phyloP scores from a whole-genome alignment of 2,113 vertebrate species.

The Andinoacara biseriatus region DNA sequence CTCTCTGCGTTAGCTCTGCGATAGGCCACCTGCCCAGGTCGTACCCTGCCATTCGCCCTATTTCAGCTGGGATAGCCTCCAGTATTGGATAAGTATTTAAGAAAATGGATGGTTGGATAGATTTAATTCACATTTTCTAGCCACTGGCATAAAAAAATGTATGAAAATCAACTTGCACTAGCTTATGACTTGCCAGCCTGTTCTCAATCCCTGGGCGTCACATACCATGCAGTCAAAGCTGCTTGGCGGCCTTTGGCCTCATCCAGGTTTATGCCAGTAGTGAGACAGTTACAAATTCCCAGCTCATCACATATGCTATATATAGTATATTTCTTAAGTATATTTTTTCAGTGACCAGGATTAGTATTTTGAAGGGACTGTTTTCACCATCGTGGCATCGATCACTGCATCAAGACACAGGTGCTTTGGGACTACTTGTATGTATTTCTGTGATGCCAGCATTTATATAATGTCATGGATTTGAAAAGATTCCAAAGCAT shows the following conservation, averaged over 20 bases:
- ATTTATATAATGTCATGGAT: not conserved
- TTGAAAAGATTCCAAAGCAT: not conserved
- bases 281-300: not conserved
- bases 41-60: not conserved
- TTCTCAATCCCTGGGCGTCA: not conserved
- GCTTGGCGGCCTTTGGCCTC: not conserved
- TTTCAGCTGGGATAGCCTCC: not conserved
- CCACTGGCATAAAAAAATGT: not conserved
- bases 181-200: not conserved
- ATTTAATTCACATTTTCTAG: constrained; percentile 14
- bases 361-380: not conserved
- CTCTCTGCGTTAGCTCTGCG: not conserved
- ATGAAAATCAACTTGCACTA: not conserved
- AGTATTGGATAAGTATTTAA: not conserved
- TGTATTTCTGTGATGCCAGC: not conserved
- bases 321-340: accelerated
- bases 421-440: not conserved
- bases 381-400: not conserved
- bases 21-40: not conserved
- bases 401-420: not conserved
- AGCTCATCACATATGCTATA: not conserved
- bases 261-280: accelerated
- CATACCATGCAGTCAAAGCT: not conserved
- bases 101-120: not conserved
- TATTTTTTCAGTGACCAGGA: not conserved